A percentile compares a stretch with the other conserved stretches of the same genome.
Evolutionary conservation across 1,140 invertebrate species (phyloP).

Genomic region (Batillaria attramentaria): DNA sequence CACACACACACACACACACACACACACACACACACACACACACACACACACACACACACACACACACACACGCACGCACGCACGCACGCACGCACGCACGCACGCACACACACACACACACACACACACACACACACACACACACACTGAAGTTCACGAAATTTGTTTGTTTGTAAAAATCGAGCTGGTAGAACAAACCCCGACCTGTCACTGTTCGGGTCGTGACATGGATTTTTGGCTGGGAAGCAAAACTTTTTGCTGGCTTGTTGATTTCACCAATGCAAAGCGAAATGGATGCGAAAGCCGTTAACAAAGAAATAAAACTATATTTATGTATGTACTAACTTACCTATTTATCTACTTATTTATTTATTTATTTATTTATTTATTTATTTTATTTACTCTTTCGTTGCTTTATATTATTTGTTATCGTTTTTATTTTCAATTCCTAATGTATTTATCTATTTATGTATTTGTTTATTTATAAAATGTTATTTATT

Average conservation of each 20-base stretch:
- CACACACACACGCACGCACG: neutral
- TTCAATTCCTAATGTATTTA: no score
- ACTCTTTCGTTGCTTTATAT: no score
- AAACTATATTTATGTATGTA: no score
- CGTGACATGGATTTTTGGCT: neutral
- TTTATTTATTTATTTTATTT: no score
- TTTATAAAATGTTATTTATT: no score
- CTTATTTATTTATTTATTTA: no score
- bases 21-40: slow-evolving; percentile 18
- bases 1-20: neutral
- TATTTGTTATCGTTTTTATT: no score
- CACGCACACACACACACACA: neutral
- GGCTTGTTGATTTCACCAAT: neutral
- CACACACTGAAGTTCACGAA: neutral
- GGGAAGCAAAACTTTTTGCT: neutral
- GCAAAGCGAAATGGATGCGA: neutral
- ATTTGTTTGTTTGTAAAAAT: no score
- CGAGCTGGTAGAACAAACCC: no score
- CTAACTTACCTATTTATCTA: no score
- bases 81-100: neutral
- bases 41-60: neutral
- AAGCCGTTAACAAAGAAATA: neutral
- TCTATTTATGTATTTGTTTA: no score
- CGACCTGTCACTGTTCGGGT: neutral
- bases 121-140: neutral